Evolutionary conservation across 2,797 vertebrate species (phyloP).

Genomic region (Mormyrus proboscirostris): DNA sequence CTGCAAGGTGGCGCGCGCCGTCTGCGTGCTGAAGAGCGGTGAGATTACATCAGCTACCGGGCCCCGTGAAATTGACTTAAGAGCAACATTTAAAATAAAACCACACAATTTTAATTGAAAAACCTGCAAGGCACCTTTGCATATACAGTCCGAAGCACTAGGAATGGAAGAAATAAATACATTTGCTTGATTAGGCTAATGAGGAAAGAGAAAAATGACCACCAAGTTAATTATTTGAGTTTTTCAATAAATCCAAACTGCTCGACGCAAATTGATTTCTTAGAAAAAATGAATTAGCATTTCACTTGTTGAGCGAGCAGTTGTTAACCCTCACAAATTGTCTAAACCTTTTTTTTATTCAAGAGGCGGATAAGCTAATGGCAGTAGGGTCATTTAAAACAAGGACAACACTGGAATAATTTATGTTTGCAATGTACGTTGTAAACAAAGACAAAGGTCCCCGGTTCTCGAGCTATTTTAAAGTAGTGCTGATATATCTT

Average conservation of each 20-base stretch:
- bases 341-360: slow-evolving; percentile 64
- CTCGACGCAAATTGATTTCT: slow-evolving; percentile 61
- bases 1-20: not conserved
- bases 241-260: slow-evolving; percentile 71
- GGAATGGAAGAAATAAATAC: slow-evolving; percentile 71
- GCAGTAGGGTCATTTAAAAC: not conserved
- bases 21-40: not conserved
- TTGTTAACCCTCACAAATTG: slow-evolving; percentile 48
- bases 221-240: slow-evolving; percentile 67
- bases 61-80: slow-evolving; percentile 16
- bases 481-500: not conserved
- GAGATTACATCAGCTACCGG: not conserved
- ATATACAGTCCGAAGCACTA: slow-evolving; percentile 63
- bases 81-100: slow-evolving; percentile 14
- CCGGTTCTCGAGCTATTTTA: not conserved
- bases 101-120: slow-evolving; percentile 61
- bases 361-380: slow-evolving; percentile 61
- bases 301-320: slow-evolving; percentile 54
- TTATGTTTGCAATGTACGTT: not conserved
- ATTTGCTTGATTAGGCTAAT: slow-evolving; percentile 59
- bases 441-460: not conserved
- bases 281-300: slow-evolving; percentile 57
- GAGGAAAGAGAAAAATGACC: slow-evolving; percentile 62
- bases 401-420: not conserved
- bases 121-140: slow-evolving; percentile 60